phyloP scores from a whole-genome alignment of 1,140 invertebrate genomes.

The Polypedilum pembai region DNA sequence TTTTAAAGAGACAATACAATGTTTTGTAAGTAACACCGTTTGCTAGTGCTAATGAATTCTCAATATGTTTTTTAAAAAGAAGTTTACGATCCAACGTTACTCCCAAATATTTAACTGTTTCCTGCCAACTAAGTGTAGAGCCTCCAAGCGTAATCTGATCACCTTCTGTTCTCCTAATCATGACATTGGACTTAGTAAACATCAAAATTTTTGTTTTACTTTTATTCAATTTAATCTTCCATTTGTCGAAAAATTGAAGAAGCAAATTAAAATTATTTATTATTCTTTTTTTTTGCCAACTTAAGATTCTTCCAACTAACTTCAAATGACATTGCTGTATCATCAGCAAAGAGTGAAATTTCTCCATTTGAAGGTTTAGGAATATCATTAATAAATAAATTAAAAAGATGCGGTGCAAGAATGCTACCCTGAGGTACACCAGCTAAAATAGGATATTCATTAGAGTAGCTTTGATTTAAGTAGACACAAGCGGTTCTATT shows the following conservation, averaged over 20 bases:
- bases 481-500: slow-evolving; percentile 28
- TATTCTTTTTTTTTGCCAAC: not conserved
- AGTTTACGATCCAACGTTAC: not conserved
- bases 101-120: not conserved
- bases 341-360: slow-evolving; percentile 38
- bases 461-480: not conserved
- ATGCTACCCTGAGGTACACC: slow-evolving; percentile 36
- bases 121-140: not conserved
- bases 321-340: slow-evolving; percentile 32
- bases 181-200: not conserved
- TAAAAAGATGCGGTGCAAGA: slow-evolving; percentile 34
- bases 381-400: slow-evolving; percentile 34
- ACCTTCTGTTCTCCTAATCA: not conserved
- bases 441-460: slow-evolving; percentile 23
- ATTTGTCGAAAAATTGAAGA: not conserved
- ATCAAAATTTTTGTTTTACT: not conserved
- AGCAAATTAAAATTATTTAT: not conserved
- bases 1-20: too few species aligned
- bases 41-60: not conserved
- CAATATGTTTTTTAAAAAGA: not conserved
- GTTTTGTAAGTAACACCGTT: not conserved
- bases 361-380: slow-evolving; percentile 31
- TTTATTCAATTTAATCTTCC: not conserved
- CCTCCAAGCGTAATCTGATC: not conserved
- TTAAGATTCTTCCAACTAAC: not conserved